Base-by-base conservation (phyloP, 2,113 vertebrate genomes). In the Cathartes aura region DNA sequence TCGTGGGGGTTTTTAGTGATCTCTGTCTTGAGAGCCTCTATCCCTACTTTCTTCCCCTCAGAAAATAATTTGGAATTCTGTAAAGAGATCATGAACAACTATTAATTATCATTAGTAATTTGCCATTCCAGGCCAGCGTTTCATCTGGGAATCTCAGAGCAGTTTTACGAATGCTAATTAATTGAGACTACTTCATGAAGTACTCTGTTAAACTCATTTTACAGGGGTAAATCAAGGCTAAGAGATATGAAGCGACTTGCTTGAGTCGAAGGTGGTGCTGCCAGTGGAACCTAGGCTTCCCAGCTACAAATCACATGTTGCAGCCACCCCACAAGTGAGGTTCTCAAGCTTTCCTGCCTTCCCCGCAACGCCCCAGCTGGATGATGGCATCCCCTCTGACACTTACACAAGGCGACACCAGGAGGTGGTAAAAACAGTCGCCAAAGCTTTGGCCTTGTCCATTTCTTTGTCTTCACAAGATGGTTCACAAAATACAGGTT, bases 81-180 rank as follows among this genome's bases (percentile, higher is more conserved):
- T 58, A 67, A 93, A 93, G 95, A 90, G 84, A 89, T 89, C 68
- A 74, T 89, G 95, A 95, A 81, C 96, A 96, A 92, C 93, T 92
- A 93, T 97, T 97, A 96, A 97, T 97, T 97, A 97, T 94, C 96
- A 90, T 93, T 95, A 96, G 96, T 82, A 96, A 96, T 97, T 97
- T 96, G 95, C 97, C 87, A 90, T 93, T 87, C 93, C 90, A 83
- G 90, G 90, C 76, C 93, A 94, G 94, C 92, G 90, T 97, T 96
- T 94, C 94, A 90, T 90, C 90, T 92, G 94, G 95, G 91, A 95
- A 96, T 93, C 90, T 95, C 93, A 86, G 83, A 87, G 60, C 75
- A 70, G 82, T 97, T 97, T 92, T 78, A 78, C 87, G 95, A 95
- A 95, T 84, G 78, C 95, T 96, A 95, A 96, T 97, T 97, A 97